Base-by-base conservation (phyloP, 2,797 vertebrate species). In the Taenioides sp. region DNA sequence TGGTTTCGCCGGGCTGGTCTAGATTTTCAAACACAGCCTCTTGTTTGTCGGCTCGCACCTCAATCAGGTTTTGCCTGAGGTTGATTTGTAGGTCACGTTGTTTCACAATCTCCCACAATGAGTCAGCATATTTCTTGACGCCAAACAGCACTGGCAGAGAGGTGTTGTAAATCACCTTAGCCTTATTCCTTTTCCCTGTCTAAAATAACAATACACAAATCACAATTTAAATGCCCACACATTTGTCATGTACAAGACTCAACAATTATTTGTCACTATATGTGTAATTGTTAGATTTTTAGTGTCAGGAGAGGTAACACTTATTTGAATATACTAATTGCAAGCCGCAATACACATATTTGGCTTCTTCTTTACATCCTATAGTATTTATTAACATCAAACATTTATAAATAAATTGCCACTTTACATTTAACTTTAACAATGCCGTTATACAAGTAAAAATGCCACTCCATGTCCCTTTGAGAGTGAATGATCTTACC, bases 21-120 rank as follows among this genome's bases (percentile, higher is more conserved):
- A 99, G 85, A 71, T 96, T 96, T 89, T 97, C 96, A 91, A 99
- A 99, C 52, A 99, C 95, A 2, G 97, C 98, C 85, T 99, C 96
- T 67, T 92, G 94, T 78, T 92, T 96, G 78, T 99, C 97, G 0
- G 96, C 90, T 31, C 95, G 93, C 69, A 99, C 97, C 91, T 99
- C 98, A 22, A 95, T 86, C 17, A 99, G 95, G 72, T 97, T 97
- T 6, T 87, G 77, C 72, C 93, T 95, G 61, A 96, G 95, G 88
- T 99, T 99, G 27, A 99, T 89, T 25, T 92, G 67, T 23, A 99
- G 80, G 70, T 96, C 80, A 58, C 97, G 94, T 5, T 84, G 87
- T 82, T 90, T 94, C 71, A 97, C 91, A 64, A 99, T 92, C 20
- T 98, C 90, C 88, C 96, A 94, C 75, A 99, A 84, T 7, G 95